These are phyloP conservation scores for Plagodis pulveraria DNA, from an alignment of 2,888 invertebrate genomes.

Conservation along the genomic window DNA sequence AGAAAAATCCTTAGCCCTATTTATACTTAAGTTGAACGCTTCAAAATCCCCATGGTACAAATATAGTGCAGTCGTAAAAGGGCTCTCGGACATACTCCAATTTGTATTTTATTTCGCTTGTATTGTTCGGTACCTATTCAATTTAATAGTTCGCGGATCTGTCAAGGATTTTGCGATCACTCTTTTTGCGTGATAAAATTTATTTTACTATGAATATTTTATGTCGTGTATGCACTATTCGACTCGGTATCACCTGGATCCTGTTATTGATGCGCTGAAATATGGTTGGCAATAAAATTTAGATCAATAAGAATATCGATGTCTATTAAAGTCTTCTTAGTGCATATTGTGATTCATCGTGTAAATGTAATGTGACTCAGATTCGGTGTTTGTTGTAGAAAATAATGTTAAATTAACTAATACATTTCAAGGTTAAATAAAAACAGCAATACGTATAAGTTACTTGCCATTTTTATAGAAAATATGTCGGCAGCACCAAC, in stretches of 20 bases:
- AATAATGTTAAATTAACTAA: too few species aligned
- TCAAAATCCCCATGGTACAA: constrained; percentile 35
- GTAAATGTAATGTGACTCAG: constrained; percentile 2
- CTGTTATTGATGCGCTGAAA: constrained; percentile 4
- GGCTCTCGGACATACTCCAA: constrained; percentile 24
- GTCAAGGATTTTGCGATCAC: constrained; percentile 32
- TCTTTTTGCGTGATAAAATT: constrained; percentile 44
- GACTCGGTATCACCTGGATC: not conserved
- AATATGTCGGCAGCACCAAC: too few species aligned
- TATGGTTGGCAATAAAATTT: constrained; percentile 5
- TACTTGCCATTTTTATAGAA: too few species aligned
- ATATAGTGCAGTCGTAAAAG: constrained; percentile 62
- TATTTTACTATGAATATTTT: constrained; percentile 43
- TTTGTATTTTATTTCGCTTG: constrained; percentile 46
- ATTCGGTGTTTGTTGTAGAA: too few species aligned
- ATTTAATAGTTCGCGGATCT: constrained; percentile 48
- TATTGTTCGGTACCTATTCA: constrained; percentile 47
- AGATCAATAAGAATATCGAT: not conserved
- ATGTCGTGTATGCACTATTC: constrained; percentile 9
- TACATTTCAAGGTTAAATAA: too few species aligned
- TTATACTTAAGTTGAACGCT: constrained; percentile 13
- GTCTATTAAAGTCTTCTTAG: not conserved
- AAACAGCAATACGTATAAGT: too few species aligned
- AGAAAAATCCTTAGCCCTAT: constrained; percentile 39
- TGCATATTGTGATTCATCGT: constrained; percentile 4